These are phyloP conservation scores for Camponotus fellah DNA, from an alignment of 2,888 invertebrate genomes.

Conservation along the genomic window DNA sequence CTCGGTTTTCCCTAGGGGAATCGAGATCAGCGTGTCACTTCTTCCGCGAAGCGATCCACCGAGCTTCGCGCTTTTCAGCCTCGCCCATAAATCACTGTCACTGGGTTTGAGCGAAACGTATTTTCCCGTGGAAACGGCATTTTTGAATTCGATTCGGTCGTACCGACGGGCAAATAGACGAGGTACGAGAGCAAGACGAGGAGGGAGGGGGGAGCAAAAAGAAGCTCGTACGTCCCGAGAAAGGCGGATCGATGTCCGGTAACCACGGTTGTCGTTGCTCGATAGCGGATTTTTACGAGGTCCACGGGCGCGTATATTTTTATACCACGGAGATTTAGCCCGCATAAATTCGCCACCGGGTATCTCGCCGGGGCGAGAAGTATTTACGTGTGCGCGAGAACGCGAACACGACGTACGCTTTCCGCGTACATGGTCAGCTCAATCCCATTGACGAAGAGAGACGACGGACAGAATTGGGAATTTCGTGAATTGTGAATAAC, in stretches of 20 bases:
- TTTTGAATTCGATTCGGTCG: constrained; percentile 67
- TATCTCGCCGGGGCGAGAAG: constrained; percentile 33
- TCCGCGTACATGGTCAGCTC: constrained; percentile 8
- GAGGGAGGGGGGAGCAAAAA: constrained; percentile 30
- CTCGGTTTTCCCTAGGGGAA: constrained; percentile 46
- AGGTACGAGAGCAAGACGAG: constrained; percentile 34
- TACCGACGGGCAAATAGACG: constrained; percentile 40
- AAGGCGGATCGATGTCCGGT: constrained; percentile 39
- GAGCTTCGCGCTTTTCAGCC: constrained; percentile 59
- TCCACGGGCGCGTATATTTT: constrained; percentile 9
- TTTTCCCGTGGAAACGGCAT: constrained; percentile 68
- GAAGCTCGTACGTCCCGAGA: neutral
- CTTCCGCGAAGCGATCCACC: constrained; percentile 45
- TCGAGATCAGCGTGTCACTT: constrained; percentile 60
- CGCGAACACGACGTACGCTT: constrained; percentile 17
- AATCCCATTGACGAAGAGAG: constrained; percentile 23
- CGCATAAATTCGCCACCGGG: constrained; percentile 46
- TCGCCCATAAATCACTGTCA: constrained; percentile 72
- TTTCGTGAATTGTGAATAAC: constrained; percentile 56
- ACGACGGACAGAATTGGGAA: constrained; percentile 59
- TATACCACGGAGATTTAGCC: constrained; percentile 33
- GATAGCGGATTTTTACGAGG: constrained; percentile 36
- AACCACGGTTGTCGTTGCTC: constrained; percentile 30
- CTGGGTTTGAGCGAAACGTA: constrained; percentile 66
- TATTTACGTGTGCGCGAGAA: constrained; percentile 26